Conservation (phyloP, 2,888 invertebrate genomes). For the Callyntrura guangdongensis region DNA sequence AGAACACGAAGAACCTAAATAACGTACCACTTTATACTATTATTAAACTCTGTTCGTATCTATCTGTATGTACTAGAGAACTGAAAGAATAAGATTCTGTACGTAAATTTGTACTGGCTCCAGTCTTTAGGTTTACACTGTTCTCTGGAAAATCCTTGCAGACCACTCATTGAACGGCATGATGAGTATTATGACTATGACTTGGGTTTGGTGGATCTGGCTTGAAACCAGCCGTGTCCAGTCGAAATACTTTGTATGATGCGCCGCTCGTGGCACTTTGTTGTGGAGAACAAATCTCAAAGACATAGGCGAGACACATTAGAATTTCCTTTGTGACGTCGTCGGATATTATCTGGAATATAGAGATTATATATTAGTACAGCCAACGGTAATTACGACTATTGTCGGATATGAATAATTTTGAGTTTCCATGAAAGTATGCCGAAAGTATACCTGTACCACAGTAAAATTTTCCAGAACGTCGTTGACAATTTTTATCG, state of each 20-base stretch:
- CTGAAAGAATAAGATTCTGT: too few relatives aligned
- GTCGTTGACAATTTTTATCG: slow-evolving; percentile 22
- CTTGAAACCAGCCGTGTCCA: too few relatives aligned
- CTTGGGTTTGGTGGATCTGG: too few relatives aligned
- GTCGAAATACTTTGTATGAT: slow-evolving; percentile 35
- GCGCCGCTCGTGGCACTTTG: slow-evolving; percentile 21
- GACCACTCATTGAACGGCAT: background rate
- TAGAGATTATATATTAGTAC: background rate
- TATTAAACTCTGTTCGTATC: too few relatives aligned
- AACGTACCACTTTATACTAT: too few relatives aligned
- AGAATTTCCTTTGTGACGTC: slow-evolving; percentile 17
- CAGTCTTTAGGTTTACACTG: too few relatives aligned
- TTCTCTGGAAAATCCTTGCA: background rate
- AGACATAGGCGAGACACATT: slow-evolving; percentile 38
- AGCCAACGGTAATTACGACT: too few relatives aligned
- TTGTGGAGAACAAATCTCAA: slow-evolving; percentile 47
- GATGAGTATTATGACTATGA: too few relatives aligned
- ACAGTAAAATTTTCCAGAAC: slow-evolving; percentile 64
- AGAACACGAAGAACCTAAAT: too few relatives aligned
- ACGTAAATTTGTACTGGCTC: too few relatives aligned
- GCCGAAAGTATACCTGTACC: slow-evolving; percentile 33
- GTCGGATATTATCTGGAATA: slow-evolving; percentile 45
- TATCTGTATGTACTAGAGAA: too few relatives aligned
- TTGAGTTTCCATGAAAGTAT: background rate
- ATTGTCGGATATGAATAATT: too few relatives aligned